Base-by-base conservation (phyloP, 1,140 invertebrate species). In the Lamellibrachia luymesi region DNA sequence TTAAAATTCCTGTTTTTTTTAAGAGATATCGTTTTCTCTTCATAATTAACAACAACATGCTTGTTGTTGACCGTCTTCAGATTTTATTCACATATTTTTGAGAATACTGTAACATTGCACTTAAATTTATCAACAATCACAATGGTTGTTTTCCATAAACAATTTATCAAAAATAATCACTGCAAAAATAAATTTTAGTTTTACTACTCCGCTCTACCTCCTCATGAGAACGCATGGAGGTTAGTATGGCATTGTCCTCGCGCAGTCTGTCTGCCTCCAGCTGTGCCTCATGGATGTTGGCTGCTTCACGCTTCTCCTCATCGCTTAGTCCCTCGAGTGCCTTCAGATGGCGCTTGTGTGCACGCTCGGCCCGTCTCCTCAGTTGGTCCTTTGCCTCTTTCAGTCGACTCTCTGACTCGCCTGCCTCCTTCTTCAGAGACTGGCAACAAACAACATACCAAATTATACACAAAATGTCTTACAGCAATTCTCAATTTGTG, bases 351-450 rank as follows among this genome's bases (percentile, higher is more conserved):
- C 91, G 92, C 27, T 93, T 91, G 52, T 94, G 93, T 38, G 92
- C 92, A 25, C 94, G 91, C 8, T 94, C 94, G 91, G 95, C 95
- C 27, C 95, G 94, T 2, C 94, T 56, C 51, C 91, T 92, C 51
- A 96, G 92, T 92, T 94, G 94, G 1, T 94, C 93, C 90, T 95
- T 94, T 93, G 95, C 94, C 25, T 93, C 93, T 51, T 95, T 95
- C 92, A 96, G 95, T n/a, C 95, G 93, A 90, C 95, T 95, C 13
- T 95, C 95, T 80, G 95, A 95, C 92, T 96, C 95, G 52, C 95
- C 95, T n/a, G 95, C 95, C 93, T 96, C 95, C 93, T 95, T 95
- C 94, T 96, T 95, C 94, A 96, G 95, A 89, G 95, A 92, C 93
- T 94, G 94, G 92, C 17, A 22, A 80, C 6, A 80, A 17, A 80